Base-by-base conservation (phyloP, 2,888 invertebrate genomes). In the Pyralis farinalis region DNA sequence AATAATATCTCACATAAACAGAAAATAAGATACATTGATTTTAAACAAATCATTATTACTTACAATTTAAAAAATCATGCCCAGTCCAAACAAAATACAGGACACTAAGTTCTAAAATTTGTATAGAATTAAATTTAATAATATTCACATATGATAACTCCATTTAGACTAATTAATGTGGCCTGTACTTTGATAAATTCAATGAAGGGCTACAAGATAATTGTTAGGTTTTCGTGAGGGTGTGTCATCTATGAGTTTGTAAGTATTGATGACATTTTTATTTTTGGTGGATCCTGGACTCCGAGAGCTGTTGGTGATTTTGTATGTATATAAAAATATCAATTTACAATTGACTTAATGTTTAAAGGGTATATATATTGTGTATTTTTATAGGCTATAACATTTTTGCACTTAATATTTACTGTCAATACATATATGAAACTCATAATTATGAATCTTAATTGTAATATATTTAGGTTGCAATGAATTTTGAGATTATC, bases 291-390 rank as follows among this genome's bases (percentile, higher is more conserved):
- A 62, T 65, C 75, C 66, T 62, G 78, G 71, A 69, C 68, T 61
- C 69, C 68, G 74, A 67, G 77, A 71, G 76, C 80, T 72, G 82
- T 65, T 68, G 84, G 82, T 85, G 84, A 80, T 69, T 68, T 87
- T 81, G 86, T 88, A 87, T 88, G 87, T 88, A 87, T 87, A 74
- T 74, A 71, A 61, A 65, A 70, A 53, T 67, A 72, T 65, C 71
- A 72, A 77, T 73, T 70, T 71, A 61, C 35, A 56, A 54, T 68
- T 74, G 70, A 59, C 63, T 66, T 63, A 43, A 55, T 56, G 45
- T 58, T 50, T 48, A 55, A 59, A 61, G 52, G 45, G 51, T 53
- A 54, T 63, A 51, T 58, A 60, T 52, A 47, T 48, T 52, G 46
- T 51, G 50, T 6, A 9, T 32, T 32, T 32, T 2, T 12, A 20